A percentile compares a stretch with the other conserved stretches of the same genome.
Evolutionary conservation across 2,888 invertebrate genomes (phyloP).

Genomic region (Ceriagrion tenellum): DNA sequence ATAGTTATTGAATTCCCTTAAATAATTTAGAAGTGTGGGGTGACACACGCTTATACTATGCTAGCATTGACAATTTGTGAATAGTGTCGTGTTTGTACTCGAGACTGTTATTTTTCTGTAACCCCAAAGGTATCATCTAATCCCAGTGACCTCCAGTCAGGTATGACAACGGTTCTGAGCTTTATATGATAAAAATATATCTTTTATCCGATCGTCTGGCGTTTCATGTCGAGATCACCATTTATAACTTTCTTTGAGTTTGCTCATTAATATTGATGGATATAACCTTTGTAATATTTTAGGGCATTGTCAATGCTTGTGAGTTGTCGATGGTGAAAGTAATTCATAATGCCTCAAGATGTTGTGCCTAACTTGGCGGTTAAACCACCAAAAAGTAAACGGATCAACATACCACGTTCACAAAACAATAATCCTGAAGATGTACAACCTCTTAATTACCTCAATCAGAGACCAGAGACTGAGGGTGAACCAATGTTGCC

Average conservation of each 20-base stretch:
- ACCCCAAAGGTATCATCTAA: background rate
- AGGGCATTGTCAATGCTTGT: background rate
- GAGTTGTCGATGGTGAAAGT: background rate
- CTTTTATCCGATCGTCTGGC: too few relatives aligned
- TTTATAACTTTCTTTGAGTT: background rate
- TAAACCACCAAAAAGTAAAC: constrained; percentile 75
- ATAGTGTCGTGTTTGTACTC: background rate
- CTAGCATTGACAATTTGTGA: background rate
- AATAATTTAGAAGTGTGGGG: background rate
- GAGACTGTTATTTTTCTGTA: too few relatives aligned
- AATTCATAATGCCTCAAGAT: constrained; percentile 69
- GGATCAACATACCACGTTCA: constrained; percentile 77
- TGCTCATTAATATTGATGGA: background rate
- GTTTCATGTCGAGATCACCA: too few relatives aligned
- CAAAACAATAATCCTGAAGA: constrained; percentile 77
- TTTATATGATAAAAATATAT: background rate
- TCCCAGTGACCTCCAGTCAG: background rate
- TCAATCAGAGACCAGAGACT: constrained; percentile 69
- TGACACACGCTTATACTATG: background rate
- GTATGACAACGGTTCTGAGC: background rate
- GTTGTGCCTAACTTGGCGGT: constrained; percentile 70
- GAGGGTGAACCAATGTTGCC: constrained; percentile 70
- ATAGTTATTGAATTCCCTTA: background rate
- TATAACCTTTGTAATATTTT: background rate
- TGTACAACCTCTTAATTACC: constrained; percentile 75